Evolutionary conservation across 2,113 vertebrate genomes (phyloP).

Genomic region (Pithys albifrons): DNA sequence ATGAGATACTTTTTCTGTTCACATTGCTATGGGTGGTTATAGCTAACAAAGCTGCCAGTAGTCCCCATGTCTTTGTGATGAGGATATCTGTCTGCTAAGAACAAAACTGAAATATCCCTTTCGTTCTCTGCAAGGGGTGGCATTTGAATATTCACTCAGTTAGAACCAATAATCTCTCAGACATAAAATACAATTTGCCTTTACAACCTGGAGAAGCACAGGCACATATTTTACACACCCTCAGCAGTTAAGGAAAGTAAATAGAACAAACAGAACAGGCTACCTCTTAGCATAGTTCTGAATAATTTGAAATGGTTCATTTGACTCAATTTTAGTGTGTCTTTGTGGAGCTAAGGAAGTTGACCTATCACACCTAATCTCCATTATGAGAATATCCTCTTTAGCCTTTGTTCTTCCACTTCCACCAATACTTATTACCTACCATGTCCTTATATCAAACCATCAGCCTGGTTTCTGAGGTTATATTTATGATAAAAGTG

Average conservation of each 20-base stretch:
- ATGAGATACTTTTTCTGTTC: not conserved
- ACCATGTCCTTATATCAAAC: not conserved
- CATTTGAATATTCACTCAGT: not conserved
- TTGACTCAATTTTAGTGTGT: not conserved
- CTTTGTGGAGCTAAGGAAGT: not conserved
- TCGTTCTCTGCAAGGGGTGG: not conserved
- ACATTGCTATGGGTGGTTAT: not conserved
- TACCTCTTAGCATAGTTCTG: not conserved
- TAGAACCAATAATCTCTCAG: not conserved
- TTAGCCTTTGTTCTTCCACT: not conserved
- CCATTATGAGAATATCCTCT: not conserved
- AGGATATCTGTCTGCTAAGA: not conserved
- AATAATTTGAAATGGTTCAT: not conserved
- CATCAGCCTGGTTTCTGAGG: not conserved
- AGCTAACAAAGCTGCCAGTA: not conserved
- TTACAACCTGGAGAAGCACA: not conserved
- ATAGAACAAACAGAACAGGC: not conserved
- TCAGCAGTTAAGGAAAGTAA: not conserved
- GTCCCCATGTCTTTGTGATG: not conserved
- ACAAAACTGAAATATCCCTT: not conserved
- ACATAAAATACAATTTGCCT: not conserved
- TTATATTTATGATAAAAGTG: not conserved
- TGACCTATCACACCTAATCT: not conserved
- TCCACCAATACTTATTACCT: not conserved
- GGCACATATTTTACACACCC: not conserved